phyloP scores from a whole-genome alignment of 2,113 vertebrate species.

The Nothocercus nigrocapillus region DNA sequence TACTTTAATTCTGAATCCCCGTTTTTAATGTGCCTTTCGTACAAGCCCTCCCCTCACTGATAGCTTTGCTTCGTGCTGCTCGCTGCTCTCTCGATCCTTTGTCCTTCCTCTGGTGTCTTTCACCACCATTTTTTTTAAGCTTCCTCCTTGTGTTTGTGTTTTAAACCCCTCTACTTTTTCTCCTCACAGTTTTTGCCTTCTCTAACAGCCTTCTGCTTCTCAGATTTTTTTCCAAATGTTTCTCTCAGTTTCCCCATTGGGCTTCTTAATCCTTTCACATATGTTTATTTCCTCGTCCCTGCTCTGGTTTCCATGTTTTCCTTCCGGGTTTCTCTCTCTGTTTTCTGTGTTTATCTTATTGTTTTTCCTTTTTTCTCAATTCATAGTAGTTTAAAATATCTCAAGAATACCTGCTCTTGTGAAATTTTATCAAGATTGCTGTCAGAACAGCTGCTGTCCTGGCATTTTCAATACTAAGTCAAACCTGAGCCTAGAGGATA shows the following conservation, averaged over 20 bases:
- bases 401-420: slow-evolving; percentile 23
- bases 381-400: slow-evolving; percentile 16
- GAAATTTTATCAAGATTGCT: slow-evolving; percentile 12
- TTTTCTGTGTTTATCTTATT: not conserved
- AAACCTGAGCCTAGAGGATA: not conserved
- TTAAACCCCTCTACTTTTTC: not conserved
- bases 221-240: slow-evolving; percentile 39
- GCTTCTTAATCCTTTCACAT: slow-evolving; percentile 18
- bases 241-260: slow-evolving; percentile 40
- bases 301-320: not conserved
- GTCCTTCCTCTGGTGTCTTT: not conserved
- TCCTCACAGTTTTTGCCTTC: slow-evolving; percentile 22
- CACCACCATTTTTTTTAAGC: not conserved
- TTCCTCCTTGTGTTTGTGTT: not conserved
- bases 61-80: not conserved
- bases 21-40: not conserved
- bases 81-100: not conserved
- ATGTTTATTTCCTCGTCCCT: not conserved
- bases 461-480: slow-evolving; percentile 3
- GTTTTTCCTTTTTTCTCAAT: slow-evolving; percentile 22
- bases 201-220: slow-evolving; percentile 50
- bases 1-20: not conserved
- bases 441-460: not conserved
- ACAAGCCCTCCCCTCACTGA: not conserved
- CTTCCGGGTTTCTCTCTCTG: not conserved